Base-by-base conservation (phyloP, 2,113 vertebrate genomes). In the Nothobranchius kuhntae region DNA sequence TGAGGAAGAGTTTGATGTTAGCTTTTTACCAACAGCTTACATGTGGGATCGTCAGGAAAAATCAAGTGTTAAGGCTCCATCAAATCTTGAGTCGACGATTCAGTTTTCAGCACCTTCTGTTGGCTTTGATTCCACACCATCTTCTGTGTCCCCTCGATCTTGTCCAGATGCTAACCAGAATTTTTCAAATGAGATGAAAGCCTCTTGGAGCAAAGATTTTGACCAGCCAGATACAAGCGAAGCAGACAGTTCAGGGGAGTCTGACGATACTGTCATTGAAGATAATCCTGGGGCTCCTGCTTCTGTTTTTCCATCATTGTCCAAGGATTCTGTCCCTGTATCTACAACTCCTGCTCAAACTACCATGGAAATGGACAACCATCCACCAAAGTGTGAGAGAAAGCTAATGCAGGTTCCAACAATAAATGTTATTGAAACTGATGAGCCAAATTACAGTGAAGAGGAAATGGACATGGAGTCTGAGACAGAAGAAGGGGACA, bases 251-350 rank as follows among this genome's bases (percentile, higher is more conserved):
- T 97, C 95, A 26, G 95, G 94, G 12, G 95, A 96, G 17, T 96
- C 95, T 0, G 95, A 96, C n/a, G 95, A 96, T 72, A 96, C 95
- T 0, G 94, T 96, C 8, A 95, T 95, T 77, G 95, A 95, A 80
- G 95, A 95, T n/a, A 64, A 85, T 13, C 53, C 77, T 0, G 44
- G 50, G 15, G 59, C 57, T 47, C 38, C 70, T 66, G 59, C 30
- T n/a, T 35, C 71, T 30, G 26, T 46, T 36, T 24, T 61, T 26
- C 8, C 61, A 24, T 1, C 77, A 21, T 62, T 61, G 35, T 53
- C 61, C 58, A 65, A 54, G 67, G 59, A 86, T 38, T 14, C 75
- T 21, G 30, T 21, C 1, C 45, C 77, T 1, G 11, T 48, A 9
- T 40, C 61, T 0, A 36, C 72, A 3, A 10, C 38, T 42, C 7